phyloP scores from a whole-genome alignment of 2,888 invertebrate genomes.

The Cerceris rybyensis region DNA sequence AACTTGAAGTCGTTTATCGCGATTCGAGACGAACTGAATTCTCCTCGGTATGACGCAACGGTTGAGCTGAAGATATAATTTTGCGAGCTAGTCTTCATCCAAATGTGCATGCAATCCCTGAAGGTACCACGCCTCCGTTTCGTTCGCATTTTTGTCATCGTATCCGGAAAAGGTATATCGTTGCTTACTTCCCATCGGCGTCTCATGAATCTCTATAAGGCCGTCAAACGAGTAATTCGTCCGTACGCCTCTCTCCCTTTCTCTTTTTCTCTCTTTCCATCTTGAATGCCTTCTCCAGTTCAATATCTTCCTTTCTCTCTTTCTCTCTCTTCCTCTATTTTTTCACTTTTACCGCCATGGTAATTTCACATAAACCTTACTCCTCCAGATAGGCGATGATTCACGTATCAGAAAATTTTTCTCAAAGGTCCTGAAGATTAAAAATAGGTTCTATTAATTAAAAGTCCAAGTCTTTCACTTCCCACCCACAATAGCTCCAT shows the following conservation, averaged over 20 bases:
- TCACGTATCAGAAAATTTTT: conserved; percentile 47
- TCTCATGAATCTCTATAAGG: conserved; percentile 78
- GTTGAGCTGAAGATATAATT: conserved; percentile 12
- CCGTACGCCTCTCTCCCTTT: conserved; percentile 55
- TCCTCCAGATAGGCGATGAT: conserved; percentile 57
- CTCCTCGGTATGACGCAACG: too few species aligned
- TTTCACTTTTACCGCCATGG: too few species aligned
- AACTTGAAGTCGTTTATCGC: conserved; percentile 6
- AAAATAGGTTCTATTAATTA: too few species aligned
- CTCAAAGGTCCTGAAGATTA: too few species aligned
- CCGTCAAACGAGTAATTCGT: conserved; percentile 79
- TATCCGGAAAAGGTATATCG: conserved; percentile 46
- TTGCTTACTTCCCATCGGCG: conserved; percentile 65
- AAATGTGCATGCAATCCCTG: conserved; percentile 16
- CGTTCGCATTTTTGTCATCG: conserved; percentile 59
- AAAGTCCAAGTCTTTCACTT: too few species aligned
- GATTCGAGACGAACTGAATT: background rate
- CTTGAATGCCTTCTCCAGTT: background rate
- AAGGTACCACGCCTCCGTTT: conserved; percentile 63
- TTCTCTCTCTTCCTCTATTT: too few species aligned
- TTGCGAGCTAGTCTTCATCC: background rate
- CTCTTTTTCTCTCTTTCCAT: conserved; percentile 39
- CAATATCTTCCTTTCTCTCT: conserved; percentile 35
- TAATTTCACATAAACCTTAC: conserved; percentile 2
- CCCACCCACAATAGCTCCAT: too few species aligned